Percentiles rank a stretch among this genome's conserved stretches.
phyloP scores from a whole-genome alignment of 2,113 vertebrate genomes.

The Myotis brandtii region DNA sequence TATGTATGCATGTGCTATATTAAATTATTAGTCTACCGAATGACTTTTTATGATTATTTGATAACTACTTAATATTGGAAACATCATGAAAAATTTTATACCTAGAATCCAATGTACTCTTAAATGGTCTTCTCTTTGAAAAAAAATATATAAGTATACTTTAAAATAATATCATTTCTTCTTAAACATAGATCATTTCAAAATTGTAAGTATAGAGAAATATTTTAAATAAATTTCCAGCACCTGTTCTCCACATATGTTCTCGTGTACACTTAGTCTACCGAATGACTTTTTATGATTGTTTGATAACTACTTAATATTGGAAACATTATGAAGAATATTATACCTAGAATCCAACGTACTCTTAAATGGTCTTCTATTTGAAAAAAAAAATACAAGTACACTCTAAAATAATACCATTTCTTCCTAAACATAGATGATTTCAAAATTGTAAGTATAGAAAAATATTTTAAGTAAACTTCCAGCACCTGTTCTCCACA shows the following conservation, averaged over 20 bases:
- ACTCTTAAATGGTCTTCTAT: no score
- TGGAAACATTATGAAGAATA: no score
- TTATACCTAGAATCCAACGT: no score
- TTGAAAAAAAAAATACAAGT: no score
- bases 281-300: no score
- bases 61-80: neutral
- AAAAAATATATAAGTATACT: neutral
- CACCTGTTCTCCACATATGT: slow-evolving; percentile 84
- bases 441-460: slow-evolving; percentile 22
- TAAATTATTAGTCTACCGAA: neutral
- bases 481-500: slow-evolving; percentile 80
- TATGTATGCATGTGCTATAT: neutral
- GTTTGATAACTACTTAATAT: no score
- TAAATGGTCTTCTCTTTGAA: neutral
- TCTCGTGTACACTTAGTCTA: slow-evolving; percentile 79
- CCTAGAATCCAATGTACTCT: neutral
- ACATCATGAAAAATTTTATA: neutral
- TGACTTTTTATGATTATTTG: slow-evolving; percentile 1
- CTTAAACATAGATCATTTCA: slow-evolving; percentile 19
- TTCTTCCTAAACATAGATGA: neutral
- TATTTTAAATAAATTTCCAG: slow-evolving; percentile 30
- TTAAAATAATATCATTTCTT: slow-evolving; percentile 15
- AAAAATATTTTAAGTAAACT: slow-evolving; percentile 53
- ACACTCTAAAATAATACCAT: slow-evolving; percentile 17
- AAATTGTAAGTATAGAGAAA: slow-evolving; percentile 40